These are phyloP conservation scores for Syngnathus acus DNA, from an alignment of 2,797 vertebrate genomes.

Conservation along the genomic window DNA sequence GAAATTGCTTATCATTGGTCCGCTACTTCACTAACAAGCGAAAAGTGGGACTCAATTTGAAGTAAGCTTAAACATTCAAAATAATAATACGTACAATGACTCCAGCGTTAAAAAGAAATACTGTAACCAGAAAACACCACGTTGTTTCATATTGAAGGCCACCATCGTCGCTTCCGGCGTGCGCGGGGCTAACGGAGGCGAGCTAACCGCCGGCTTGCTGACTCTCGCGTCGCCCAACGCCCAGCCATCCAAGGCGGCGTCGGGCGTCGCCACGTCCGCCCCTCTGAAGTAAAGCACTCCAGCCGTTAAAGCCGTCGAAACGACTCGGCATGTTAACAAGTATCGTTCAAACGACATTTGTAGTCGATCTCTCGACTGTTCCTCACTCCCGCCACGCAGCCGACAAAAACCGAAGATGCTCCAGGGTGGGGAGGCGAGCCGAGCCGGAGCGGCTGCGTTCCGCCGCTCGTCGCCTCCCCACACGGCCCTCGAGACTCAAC, in stretches of 20 bases:
- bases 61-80: neutral
- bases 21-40: neutral
- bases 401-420: constrained; percentile 26
- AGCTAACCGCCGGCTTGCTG: constrained; percentile 16
- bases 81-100: too few species aligned
- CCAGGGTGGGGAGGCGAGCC: constrained; percentile 12
- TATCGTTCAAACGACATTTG: neutral
- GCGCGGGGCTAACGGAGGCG: rapidly evolving
- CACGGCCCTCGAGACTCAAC: neutral
- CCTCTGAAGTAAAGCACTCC: neutral
- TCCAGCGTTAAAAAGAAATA: neutral
- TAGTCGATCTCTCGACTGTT: constrained; percentile 17
- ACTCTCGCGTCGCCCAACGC: constrained; percentile 36
- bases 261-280: constrained; percentile 6
- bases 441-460: constrained; percentile 9
- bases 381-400: constrained; percentile 15
- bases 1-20: neutral
- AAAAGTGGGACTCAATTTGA: neutral
- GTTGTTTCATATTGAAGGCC: constrained; percentile 21
- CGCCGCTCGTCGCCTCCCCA: neutral
- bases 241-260: constrained; percentile 21
- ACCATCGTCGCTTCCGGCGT: constrained; percentile 7
- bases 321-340: neutral
- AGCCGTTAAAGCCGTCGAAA: neutral
- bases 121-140: neutral